These are phyloP conservation scores for Drosophila anomelani DNA, from an alignment of 2,888 invertebrate genomes.

Conservation along the genomic window DNA sequence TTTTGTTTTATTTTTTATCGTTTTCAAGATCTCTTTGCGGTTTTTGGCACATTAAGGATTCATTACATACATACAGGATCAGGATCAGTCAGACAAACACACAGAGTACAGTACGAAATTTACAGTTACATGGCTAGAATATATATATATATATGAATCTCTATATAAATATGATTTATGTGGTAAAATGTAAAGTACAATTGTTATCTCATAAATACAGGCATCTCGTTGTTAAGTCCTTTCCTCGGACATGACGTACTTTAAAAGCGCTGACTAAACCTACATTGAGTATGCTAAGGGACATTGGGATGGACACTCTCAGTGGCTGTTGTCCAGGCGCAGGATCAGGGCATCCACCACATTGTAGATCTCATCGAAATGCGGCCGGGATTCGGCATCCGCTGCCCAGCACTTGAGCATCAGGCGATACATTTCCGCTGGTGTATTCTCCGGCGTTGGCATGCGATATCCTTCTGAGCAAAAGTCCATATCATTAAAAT, in stretches of 20 bases:
- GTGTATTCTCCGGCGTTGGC: slow-evolving; percentile 95
- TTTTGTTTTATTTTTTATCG: slow-evolving; percentile 39
- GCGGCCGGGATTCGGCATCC: slow-evolving; percentile 95
- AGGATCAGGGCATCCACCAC: slow-evolving; percentile 89
- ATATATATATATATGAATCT: slow-evolving; percentile 38
- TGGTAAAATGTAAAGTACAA: slow-evolving; percentile 44
- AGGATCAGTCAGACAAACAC: slow-evolving; percentile 36
- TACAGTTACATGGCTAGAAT: slow-evolving; percentile 67
- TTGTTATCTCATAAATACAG: slow-evolving; percentile 74
- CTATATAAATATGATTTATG: slow-evolving; percentile 51
- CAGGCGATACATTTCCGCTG: slow-evolving; percentile 94
- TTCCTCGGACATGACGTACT: slow-evolving; percentile 58
- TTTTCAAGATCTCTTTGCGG: slow-evolving; percentile 31
- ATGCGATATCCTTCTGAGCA: slow-evolving; percentile 91
- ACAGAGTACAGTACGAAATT: slow-evolving; percentile 46
- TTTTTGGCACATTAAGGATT: slow-evolving; percentile 81
- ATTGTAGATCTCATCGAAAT: slow-evolving; percentile 94
- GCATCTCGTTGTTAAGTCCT: slow-evolving; percentile 68
- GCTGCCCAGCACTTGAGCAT: slow-evolving; percentile 98
- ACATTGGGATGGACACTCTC: slow-evolving; percentile 34
- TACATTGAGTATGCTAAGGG: slow-evolving; percentile 54
- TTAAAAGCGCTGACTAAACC: slow-evolving; percentile 69
- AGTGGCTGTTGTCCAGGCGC: slow-evolving; percentile 83
- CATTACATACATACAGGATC: slow-evolving; percentile 50
- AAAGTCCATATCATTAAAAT: neutral